These are phyloP conservation scores for Pachydiplax longipennis DNA, from an alignment of 2,888 invertebrate species.

Conservation along the genomic window DNA sequence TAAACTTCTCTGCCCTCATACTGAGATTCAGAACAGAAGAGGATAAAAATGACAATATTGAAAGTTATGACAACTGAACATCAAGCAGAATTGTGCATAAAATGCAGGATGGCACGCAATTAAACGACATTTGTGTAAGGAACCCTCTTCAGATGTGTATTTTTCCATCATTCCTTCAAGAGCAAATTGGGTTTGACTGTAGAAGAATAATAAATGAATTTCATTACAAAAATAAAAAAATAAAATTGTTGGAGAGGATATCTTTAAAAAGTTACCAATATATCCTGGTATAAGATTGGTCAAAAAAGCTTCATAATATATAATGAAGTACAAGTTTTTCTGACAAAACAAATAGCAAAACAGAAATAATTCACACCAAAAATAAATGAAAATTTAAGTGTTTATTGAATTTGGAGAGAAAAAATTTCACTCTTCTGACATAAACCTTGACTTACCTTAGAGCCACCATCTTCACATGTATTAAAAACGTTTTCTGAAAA, in stretches of 20 bases:
- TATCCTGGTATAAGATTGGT: not conserved
- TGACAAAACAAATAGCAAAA: not conserved
- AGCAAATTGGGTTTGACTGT: slow-evolving; percentile 2
- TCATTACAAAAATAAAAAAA: slow-evolving; percentile 27
- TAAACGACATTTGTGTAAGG: not conserved
- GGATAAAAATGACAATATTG: no score
- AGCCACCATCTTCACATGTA: slow-evolving; percentile 2
- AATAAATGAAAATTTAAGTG: not conserved
- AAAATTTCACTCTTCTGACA: not conserved
- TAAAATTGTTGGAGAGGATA: not conserved
- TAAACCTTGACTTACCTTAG: not conserved
- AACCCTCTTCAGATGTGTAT: slow-evolving; percentile 15
- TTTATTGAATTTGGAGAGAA: not conserved
- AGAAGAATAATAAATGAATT: slow-evolving; percentile 38
- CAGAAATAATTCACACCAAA: not conserved
- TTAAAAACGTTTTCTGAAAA: slow-evolving; percentile 35
- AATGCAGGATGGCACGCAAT: not conserved
- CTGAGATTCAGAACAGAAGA: no score
- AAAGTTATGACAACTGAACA: not conserved
- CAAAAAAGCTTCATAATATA: not conserved
- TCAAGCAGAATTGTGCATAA: not conserved
- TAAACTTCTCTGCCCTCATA: no score
- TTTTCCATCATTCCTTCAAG: slow-evolving; percentile 19
- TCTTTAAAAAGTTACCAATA: not conserved
- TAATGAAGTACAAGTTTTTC: not conserved